Percentiles rank a stretch among this genome's conserved stretches.
Evolutionary conservation across 2,113 vertebrate species (phyloP).

Genomic region (Pyxicephalus adspersus): DNA sequence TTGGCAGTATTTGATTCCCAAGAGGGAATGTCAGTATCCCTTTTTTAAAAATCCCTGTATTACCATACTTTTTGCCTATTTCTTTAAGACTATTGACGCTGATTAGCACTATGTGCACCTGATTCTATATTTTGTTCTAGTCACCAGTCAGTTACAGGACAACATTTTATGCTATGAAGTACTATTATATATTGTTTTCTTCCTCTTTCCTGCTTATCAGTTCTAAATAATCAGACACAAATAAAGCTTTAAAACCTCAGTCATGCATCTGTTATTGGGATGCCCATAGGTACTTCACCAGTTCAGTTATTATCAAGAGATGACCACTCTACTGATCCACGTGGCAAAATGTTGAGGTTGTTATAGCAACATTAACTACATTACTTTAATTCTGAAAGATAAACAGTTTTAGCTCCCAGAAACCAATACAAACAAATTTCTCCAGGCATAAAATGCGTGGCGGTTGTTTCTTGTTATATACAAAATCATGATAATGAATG

Average conservation of each 20-base stretch:
- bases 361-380: neutral
- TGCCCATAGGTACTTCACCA: neutral
- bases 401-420: neutral
- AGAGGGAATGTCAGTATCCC: no score
- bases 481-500: no score
- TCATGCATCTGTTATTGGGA: neutral
- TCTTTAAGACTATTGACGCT: no score
- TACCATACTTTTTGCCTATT: no score
- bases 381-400: neutral
- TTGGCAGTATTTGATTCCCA: no score
- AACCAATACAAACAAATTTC: neutral
- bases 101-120: neutral
- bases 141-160: neutral
- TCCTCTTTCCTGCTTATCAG: neutral
- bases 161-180: neutral
- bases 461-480: no score
- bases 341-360: neutral
- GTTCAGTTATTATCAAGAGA: neutral
- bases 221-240: neutral
- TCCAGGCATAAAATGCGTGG: neutral
- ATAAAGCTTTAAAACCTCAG: neutral
- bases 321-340: slow-evolving; percentile 6
- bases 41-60: no score
- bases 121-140: neutral
- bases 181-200: neutral